Conservation (phyloP, 1,140 invertebrate genomes). For the Venturia canescens region DNA sequence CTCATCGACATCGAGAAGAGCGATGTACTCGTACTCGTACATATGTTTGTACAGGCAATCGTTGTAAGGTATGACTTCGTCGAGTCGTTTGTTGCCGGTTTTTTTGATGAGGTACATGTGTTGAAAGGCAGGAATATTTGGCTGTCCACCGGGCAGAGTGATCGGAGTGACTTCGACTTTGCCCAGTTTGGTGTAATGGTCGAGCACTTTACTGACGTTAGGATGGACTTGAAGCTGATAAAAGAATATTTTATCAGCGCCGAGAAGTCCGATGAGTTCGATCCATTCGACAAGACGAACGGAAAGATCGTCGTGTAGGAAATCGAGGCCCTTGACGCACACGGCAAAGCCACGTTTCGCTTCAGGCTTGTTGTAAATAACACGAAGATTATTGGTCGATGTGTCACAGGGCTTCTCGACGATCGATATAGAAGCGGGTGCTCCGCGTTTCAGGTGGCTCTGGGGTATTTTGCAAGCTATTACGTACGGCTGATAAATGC, state of each 20-base stretch:
- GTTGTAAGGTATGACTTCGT: constrained; percentile 97
- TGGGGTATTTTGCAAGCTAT: constrained; percentile 92
- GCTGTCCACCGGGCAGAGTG: constrained; percentile 93
- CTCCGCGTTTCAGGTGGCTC: constrained; percentile 81
- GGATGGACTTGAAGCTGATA: constrained; percentile 92
- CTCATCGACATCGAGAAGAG: constrained; percentile 94
- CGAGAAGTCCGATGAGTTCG: constrained; percentile 89
- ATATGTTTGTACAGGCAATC: constrained; percentile 97
- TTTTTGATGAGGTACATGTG: constrained; percentile 94
- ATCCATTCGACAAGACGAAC: constrained; percentile 97
- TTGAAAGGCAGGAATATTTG: constrained; percentile 91
- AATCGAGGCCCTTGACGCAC: constrained; percentile 96
- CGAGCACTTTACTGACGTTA: constrained; percentile 92
- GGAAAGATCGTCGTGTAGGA: constrained; percentile 93
- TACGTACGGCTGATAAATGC: constrained; percentile 93
- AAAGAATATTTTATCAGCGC: constrained; percentile 95
- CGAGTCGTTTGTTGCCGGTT: constrained; percentile 94
- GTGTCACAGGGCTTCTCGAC: constrained; percentile 91
- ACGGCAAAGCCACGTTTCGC: constrained; percentile 92
- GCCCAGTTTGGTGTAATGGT: constrained; percentile 87
- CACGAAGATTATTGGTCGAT: constrained; percentile 90
- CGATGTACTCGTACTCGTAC: constrained; percentile 93
- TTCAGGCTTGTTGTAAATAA: constrained; percentile 87
- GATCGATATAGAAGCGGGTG: constrained; percentile 91
- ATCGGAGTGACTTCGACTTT: constrained; percentile 90